phyloP scores from a whole-genome alignment of 2,888 invertebrate species.

The Xanthorhoe spadicearia region DNA sequence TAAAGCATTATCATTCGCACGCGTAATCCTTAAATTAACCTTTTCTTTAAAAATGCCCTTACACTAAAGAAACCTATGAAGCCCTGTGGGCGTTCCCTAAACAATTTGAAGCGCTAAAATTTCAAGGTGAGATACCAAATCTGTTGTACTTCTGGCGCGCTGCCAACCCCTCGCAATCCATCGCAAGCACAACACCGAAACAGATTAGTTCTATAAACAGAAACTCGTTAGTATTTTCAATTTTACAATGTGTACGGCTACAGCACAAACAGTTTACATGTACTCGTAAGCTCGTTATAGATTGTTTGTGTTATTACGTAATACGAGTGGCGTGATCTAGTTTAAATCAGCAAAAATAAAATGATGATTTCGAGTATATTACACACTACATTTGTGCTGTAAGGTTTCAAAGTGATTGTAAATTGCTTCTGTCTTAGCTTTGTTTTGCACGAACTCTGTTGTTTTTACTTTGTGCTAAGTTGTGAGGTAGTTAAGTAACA shows the following conservation, averaged over 20 bases:
- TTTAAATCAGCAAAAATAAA: conserved; percentile 29
- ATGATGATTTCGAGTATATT: conserved; percentile 19
- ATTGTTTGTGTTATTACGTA: conserved; percentile 17
- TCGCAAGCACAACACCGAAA: conserved; percentile 45
- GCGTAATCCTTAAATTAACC: too few species aligned
- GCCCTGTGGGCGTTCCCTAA: conserved; percentile 47
- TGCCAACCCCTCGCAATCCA: conserved; percentile 52
- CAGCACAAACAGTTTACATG: conserved; percentile 7
- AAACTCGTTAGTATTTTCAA: conserved; percentile 40
- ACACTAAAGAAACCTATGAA: conserved; percentile 34
- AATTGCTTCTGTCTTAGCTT: neutral
- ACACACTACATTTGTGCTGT: conserved; percentile 7
- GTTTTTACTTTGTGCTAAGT: neutral
- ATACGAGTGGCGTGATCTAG: conserved; percentile 28
- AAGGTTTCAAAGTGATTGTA: neutral
- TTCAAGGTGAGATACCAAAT: conserved; percentile 52
- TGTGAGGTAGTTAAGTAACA: neutral
- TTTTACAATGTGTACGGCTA: conserved; percentile 11
- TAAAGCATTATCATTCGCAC: too few species aligned
- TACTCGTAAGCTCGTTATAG: conserved; percentile 7
- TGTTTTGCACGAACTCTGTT: neutral
- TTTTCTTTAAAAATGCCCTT: conserved; percentile 1
- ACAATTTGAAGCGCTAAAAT: conserved; percentile 46
- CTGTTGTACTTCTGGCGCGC: conserved; percentile 46
- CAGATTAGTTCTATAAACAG: conserved; percentile 48